Evolutionary conservation across 2,797 vertebrate species (phyloP), one percentile per base, ranked within the genome.

Genomic region (Ispidina lecontei): DNA sequence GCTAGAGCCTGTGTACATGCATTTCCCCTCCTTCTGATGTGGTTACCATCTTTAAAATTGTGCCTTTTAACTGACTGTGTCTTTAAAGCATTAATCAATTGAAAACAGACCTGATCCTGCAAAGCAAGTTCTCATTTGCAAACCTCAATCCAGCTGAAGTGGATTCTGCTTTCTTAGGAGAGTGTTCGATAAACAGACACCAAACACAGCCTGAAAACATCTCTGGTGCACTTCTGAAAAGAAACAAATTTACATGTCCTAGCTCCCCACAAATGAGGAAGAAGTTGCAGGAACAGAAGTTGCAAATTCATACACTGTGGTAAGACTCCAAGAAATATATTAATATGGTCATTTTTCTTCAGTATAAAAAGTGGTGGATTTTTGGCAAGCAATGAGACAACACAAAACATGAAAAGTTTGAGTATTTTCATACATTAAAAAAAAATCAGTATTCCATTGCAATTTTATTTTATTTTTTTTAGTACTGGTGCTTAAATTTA

Each of bases 1-100:
- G 0, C 31, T 63, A 33, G 29, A 84, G 60, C 46, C 29, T 78
- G 33, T 60, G 31, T 64, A 31, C 14, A 21, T 16, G 2, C 60
- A 62, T 80, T 92, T 71, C 16, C 4, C 81, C 41, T 89, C 23
- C 41, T 72, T 93, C 75, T 95, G 72, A 87, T 91, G 89, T 95
- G 91, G 84, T 83, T 84, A 68, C 8, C 5, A 37, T 12, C 49
- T 82, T 75, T 46, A 91, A 84, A 77, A 71, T 29, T 80, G 23
- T 63, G 70, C 22, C 33, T 89, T 94, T 44, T 86, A 29, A 88
- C 49, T 76, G 56, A 54, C 56, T 71, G 44, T 49, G 29, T 62
- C 75, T 81, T 89, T 85, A 67, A 93, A 89, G 55, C 49, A 29
- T 35, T 77, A 88, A 25, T 31, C 70, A 63, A 67, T 37, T 94